Conservation (phyloP, 2,888 invertebrate species). For the Rhorus exstirpatorius region DNA sequence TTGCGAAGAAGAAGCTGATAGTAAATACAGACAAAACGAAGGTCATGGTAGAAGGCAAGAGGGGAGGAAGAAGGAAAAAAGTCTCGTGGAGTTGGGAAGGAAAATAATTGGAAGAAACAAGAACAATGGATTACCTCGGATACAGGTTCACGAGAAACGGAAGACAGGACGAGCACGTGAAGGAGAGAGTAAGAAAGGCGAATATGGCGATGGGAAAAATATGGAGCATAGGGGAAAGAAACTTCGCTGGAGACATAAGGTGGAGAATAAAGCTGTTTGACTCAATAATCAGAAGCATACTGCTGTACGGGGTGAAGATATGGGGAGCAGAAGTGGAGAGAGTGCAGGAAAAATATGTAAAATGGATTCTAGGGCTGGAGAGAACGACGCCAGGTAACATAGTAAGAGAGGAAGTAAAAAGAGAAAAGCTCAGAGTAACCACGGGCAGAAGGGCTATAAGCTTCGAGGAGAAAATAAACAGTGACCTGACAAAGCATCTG, state of each 20-base stretch:
- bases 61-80: no score
- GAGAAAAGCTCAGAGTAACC: not conserved
- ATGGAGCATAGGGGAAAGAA: not conserved
- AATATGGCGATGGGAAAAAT: no score
- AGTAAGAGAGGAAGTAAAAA: slow-evolving; percentile 10
- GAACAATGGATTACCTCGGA: no score
- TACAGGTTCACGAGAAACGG: no score
- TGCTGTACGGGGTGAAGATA: slow-evolving; percentile 6
- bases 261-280: not conserved
- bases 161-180: no score
- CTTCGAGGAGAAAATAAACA: slow-evolving; percentile 5
- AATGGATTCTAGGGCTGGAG: not conserved
- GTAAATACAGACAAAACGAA: no score
- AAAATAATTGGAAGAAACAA: no score
- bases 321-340: slow-evolving; percentile 13
- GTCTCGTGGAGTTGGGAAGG: no score
- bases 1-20: no score
- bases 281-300: not conserved
- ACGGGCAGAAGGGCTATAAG: slow-evolving; percentile 17
- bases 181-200: no score
- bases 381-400: not conserved
- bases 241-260: not conserved
- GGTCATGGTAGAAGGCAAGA: no score
- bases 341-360: not conserved
- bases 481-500: not conserved